phyloP scores from a whole-genome alignment of 2,797 vertebrate genomes.

The Toxotes lorentzi region DNA sequence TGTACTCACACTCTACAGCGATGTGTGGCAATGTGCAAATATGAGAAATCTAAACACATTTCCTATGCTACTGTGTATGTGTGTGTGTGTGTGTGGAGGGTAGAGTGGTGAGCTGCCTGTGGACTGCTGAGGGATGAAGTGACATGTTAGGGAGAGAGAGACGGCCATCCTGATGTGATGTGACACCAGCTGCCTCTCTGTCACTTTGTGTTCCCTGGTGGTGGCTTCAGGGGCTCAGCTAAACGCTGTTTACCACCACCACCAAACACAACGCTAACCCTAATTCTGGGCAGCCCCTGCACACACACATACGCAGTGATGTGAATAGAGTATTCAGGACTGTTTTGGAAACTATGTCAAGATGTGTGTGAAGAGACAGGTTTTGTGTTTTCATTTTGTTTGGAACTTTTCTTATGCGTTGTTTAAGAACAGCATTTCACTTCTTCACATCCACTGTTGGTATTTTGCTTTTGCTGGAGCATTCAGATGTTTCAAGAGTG shows the following conservation, averaged over 20 bases:
- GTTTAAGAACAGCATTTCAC: conserved; percentile 23
- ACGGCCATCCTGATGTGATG: conserved; percentile 78
- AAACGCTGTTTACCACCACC: conserved; percentile 79
- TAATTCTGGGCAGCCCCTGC: conserved; percentile 24
- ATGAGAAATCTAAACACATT: conserved; percentile 35
- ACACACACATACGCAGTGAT: conserved; percentile 9
- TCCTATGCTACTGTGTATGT: conserved; percentile 20
- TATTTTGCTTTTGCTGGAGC: conserved; percentile 47
- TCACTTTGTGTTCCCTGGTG: conserved; percentile 83
- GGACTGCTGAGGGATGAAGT: conserved; percentile 65
- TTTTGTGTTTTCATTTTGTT: conserved; percentile 40
- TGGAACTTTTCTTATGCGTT: conserved; percentile 33
- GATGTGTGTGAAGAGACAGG: conserved; percentile 33
- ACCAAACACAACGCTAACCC: conserved; percentile 61
- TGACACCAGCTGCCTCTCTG: conserved; percentile 84
- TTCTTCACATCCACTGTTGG: conserved; percentile 28
- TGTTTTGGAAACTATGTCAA: conserved; percentile 45
- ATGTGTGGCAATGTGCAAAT: conserved; percentile 39
- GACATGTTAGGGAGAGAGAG: conserved; percentile 74
- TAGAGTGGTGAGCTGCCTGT: conserved; percentile 52
- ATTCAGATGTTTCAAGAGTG: conserved; percentile 62
- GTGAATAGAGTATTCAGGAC: conserved; percentile 16
- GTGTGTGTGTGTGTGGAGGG: conserved; percentile 20
- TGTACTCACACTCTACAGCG: conserved; percentile 23
- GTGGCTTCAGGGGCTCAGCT: conserved; percentile 75